Percentiles rank a stretch among this genome's conserved stretches.
phyloP scores from a whole-genome alignment of 2,797 vertebrate species.

The Distichodus sexfasciatus region DNA sequence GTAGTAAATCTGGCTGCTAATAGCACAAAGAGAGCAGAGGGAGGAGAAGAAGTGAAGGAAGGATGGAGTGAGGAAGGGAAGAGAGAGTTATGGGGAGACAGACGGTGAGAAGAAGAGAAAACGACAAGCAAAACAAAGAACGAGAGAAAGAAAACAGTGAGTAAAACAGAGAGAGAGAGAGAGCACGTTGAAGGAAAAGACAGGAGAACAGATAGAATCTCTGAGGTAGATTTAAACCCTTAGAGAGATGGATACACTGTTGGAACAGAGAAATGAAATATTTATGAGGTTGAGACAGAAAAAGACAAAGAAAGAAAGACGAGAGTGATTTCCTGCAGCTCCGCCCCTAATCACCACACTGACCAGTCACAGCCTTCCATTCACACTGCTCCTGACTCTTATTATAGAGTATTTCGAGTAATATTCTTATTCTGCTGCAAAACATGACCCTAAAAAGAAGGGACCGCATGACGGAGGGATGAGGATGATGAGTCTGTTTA shows the following conservation, averaged over 20 bases:
- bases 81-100: neutral
- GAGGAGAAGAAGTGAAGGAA: neutral
- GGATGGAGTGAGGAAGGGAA: neutral
- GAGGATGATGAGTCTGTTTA: too few relatives aligned
- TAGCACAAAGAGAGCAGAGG: neutral
- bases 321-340: too few relatives aligned
- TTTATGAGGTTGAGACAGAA: neutral
- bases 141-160: neutral
- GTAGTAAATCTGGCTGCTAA: slow-evolving; percentile 4
- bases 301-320: neutral
- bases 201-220: neutral
- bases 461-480: too few relatives aligned
- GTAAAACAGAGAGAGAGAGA: neutral
- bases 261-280: too few relatives aligned
- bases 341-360: too few relatives aligned
- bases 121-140: neutral
- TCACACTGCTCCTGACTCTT: too few relatives aligned
- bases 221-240: too few relatives aligned
- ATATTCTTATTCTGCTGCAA: too few relatives aligned
- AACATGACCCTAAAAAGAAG: too few relatives aligned
- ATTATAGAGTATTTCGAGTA: too few relatives aligned
- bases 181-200: neutral
- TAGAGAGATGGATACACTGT: too few relatives aligned
- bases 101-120: neutral
- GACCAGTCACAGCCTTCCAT: too few relatives aligned